These are phyloP conservation scores for Drosophila santomea DNA, from an alignment of 1,140 invertebrate species.

Conservation along the genomic window DNA sequence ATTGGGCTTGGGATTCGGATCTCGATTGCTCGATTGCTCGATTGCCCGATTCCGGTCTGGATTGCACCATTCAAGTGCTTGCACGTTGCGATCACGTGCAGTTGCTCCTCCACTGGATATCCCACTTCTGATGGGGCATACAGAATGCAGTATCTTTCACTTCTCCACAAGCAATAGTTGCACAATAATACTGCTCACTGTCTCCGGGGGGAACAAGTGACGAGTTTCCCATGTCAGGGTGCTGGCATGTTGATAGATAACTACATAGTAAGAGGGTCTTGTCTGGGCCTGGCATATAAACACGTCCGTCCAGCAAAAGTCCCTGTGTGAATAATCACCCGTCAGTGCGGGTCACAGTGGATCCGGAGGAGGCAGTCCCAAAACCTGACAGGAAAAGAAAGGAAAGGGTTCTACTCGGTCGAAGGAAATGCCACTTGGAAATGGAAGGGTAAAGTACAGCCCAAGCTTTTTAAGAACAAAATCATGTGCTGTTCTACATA, in stretches of 20 bases:
- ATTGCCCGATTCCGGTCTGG: slow-evolving; percentile 25
- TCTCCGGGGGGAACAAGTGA: slow-evolving; percentile 51
- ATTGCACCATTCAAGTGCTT: slow-evolving; percentile 22
- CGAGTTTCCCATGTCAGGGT: slow-evolving; percentile 69
- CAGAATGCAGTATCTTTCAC: background rate
- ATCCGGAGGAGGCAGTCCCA: background rate
- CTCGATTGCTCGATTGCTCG: slow-evolving; percentile 27
- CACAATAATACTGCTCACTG: background rate
- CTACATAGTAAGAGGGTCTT: slow-evolving; percentile 32
- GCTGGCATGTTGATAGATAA: slow-evolving; percentile 54
- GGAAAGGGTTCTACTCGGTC: background rate
- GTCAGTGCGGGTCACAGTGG: slow-evolving; percentile 16
- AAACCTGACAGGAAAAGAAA: no score
- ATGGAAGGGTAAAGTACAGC: no score
- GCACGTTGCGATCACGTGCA: slow-evolving; percentile 62
- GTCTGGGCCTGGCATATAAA: slow-evolving; percentile 61
- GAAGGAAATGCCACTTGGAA: background rate
- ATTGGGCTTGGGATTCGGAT: slow-evolving; percentile 38
- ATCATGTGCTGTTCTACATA: no score
- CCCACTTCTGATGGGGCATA: background rate
- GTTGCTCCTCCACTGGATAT: background rate
- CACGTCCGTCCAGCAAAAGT: slow-evolving; percentile 39
- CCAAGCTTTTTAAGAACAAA: no score
- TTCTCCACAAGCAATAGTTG: background rate
- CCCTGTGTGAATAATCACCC: slow-evolving; percentile 50